Evolutionary conservation across 2,888 invertebrate genomes (phyloP).

Genomic region (Cybosia mesomella): DNA sequence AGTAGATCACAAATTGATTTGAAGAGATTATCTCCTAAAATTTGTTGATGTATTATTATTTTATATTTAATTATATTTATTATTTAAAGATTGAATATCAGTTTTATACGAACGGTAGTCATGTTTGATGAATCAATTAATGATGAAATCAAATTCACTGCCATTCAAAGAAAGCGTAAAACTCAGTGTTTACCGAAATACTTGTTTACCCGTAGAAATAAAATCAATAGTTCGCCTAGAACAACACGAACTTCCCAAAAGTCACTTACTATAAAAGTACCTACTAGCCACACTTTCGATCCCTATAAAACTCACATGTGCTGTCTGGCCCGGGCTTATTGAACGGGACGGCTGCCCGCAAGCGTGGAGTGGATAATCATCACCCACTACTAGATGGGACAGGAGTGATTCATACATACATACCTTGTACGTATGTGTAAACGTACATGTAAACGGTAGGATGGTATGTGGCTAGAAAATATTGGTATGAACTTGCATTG

Average conservation of each 20-base stretch:
- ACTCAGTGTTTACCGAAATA: too few species aligned
- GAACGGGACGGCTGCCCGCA: slow-evolving; percentile 23
- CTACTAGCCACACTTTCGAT: neutral
- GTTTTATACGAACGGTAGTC: too few species aligned
- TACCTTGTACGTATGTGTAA: slow-evolving; percentile 11
- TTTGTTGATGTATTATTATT: neutral
- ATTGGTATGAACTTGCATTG: slow-evolving; percentile 12
- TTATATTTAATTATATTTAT: too few species aligned
- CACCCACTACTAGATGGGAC: slow-evolving; percentile 18
- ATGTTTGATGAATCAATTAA: too few species aligned
- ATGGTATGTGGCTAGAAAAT: slow-evolving; percentile 8
- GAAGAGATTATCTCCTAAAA: neutral
- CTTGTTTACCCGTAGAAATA: too few species aligned
- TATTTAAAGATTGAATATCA: too few species aligned
- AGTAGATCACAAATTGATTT: neutral
- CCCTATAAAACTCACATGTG: slow-evolving; percentile 8
- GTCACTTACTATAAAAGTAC: neutral
- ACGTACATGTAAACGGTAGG: neutral
- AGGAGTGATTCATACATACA: slow-evolving; percentile 32
- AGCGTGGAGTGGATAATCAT: slow-evolving; percentile 25
- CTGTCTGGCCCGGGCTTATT: slow-evolving; percentile 15
- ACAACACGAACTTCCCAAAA: neutral
- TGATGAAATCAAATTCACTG: too few species aligned
- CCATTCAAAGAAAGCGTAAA: too few species aligned
- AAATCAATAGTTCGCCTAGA: neutral